Evolutionary conservation across 2,113 vertebrate genomes (phyloP).

Genomic region (Etia nguti): DNA sequence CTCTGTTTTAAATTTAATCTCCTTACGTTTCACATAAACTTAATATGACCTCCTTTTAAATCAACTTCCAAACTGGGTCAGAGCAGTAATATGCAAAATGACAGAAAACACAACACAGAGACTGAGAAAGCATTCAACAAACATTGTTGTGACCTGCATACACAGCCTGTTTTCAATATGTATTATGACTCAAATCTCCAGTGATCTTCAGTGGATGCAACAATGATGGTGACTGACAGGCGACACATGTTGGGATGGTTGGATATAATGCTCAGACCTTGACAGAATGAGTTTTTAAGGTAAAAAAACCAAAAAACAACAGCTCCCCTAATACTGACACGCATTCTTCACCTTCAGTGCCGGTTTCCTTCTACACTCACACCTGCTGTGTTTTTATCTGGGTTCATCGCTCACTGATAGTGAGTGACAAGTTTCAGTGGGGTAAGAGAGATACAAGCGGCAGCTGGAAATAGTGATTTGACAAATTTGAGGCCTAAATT

Average conservation of each 20-base stretch:
- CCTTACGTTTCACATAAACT: background rate
- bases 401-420: background rate
- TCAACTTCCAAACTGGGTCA: background rate
- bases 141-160: background rate
- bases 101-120: background rate
- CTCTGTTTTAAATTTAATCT: background rate
- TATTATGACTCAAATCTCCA: background rate
- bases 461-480: conserved; percentile 7
- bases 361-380: background rate
- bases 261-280: conserved; percentile 17
- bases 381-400: background rate
- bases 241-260: conserved; percentile 11
- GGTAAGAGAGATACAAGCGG: background rate
- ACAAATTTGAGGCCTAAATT: conserved; percentile 35
- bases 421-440: conserved; percentile 28
- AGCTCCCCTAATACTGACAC: background rate
- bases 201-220: background rate
- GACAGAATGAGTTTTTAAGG: background rate
- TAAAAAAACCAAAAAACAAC: background rate
- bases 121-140: background rate
- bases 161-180: background rate
- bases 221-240: conserved; percentile 9
- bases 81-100: background rate
- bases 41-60: background rate
- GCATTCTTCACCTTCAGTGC: background rate